Conservation (phyloP, 1,140 invertebrate genomes). For the Batillaria attramentaria region DNA sequence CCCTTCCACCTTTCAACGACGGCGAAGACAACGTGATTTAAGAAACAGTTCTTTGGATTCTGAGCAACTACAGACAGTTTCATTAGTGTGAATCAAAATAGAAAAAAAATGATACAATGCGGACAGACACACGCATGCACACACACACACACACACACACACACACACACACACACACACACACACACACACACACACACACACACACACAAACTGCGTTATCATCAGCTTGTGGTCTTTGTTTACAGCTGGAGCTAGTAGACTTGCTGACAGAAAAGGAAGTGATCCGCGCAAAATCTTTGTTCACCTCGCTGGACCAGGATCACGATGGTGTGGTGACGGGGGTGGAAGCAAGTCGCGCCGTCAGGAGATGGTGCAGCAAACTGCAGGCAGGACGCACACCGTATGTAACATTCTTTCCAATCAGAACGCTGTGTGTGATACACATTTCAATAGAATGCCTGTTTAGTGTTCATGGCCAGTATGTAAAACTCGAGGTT, state of each 20-base stretch:
- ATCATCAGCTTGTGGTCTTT: neutral
- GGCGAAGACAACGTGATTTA: no score
- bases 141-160: constrained; percentile 14
- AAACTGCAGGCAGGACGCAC: no score
- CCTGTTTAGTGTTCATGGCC: no score
- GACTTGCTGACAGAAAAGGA: constrained; percentile 48
- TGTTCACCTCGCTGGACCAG: constrained; percentile 40
- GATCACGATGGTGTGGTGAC: constrained; percentile 39
- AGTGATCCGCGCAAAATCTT: constrained; percentile 31
- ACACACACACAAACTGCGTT: neutral
- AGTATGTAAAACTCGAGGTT: no score
- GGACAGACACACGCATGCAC: neutral
- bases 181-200: neutral
- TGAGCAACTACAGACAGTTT: no score
- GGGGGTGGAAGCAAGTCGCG: constrained; percentile 30
- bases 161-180: constrained; percentile 18
- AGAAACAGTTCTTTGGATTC: no score
- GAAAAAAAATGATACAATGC: no score
- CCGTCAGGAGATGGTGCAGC: constrained; percentile 41
- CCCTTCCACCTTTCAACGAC: no score
- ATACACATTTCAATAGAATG: no score
- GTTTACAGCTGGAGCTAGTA: constrained; percentile 36
- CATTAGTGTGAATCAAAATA: no score
- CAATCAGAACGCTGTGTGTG: no score
- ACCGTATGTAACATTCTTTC: no score